A percentile compares a stretch with the other conserved stretches of the same genome.
Evolutionary conservation across 2,797 vertebrate species (phyloP).

Genomic region (Phrynocephalus vlangalii): DNA sequence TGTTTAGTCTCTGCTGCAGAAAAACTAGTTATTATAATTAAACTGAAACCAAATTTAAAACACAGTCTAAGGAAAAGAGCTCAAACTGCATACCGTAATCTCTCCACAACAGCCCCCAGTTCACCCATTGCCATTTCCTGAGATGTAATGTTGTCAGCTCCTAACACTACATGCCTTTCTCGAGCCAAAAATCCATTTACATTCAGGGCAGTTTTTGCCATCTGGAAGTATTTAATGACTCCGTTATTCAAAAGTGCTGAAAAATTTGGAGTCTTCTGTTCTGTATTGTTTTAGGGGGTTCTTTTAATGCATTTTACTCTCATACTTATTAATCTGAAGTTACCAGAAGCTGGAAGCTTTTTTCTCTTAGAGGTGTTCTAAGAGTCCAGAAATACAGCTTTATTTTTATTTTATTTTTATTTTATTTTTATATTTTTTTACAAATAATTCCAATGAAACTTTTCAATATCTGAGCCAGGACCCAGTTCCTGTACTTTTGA

Average conservation of each 20-base stretch:
- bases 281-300: not conserved
- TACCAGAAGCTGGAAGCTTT: slow-evolving; percentile 34
- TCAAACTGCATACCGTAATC: slow-evolving; percentile 57
- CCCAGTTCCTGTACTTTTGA: slow-evolving; percentile 3
- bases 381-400: slow-evolving; percentile 26
- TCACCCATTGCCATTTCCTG: slow-evolving; percentile 18
- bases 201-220: slow-evolving; percentile 61
- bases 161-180: slow-evolving; percentile 33
- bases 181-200: slow-evolving; percentile 39
- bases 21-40: slow-evolving; percentile 72
- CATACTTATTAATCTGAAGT: slow-evolving; percentile 48
- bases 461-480: not conserved
- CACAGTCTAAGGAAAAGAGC: slow-evolving; percentile 62
- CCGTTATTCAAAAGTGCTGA: slow-evolving; percentile 54
- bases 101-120: not conserved
- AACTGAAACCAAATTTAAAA: slow-evolving; percentile 63
- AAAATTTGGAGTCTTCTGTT: not conserved
- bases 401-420: not conserved
- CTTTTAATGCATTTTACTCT: not conserved
- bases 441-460: not conserved
- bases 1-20: slow-evolving; percentile 68
- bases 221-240: slow-evolving; percentile 66
- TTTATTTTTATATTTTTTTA: slow-evolving; percentile 6
- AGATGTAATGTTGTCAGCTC: slow-evolving; percentile 40
- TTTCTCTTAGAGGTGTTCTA: slow-evolving; percentile 22